Conservation (phyloP, 2,888 invertebrate genomes). For the Xanthia togata region DNA sequence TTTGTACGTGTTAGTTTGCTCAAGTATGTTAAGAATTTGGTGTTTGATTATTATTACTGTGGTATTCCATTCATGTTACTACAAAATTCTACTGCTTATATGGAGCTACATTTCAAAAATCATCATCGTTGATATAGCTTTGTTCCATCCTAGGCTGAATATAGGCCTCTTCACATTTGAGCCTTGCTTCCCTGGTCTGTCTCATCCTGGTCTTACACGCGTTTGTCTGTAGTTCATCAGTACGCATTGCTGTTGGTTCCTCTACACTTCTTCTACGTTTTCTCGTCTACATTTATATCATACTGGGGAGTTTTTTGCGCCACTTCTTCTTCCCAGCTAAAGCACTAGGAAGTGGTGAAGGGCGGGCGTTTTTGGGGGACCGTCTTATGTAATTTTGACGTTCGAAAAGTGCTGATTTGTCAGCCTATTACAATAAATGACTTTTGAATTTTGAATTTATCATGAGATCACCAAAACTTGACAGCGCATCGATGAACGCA, state of each 20-base stretch:
- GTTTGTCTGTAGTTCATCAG: background rate
- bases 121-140: no score
- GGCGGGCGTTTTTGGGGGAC: no score
- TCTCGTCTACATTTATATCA: no score
- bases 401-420: no score
- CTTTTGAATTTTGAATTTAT: no score
- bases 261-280: background rate
- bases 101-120: background rate
- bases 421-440: no score
- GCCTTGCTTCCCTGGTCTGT: background rate
- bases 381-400: no score
- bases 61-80: background rate
- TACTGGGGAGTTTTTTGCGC: no score
- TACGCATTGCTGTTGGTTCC: no score
- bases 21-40: background rate
- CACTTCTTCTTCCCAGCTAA: no score
- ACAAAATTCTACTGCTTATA: background rate
- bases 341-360: no score
- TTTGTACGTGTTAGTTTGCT: constrained; percentile 25
- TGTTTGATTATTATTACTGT: background rate
- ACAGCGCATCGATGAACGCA: background rate
- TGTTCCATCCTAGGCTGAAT: no score
- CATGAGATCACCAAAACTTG: background rate
- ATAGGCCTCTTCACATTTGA: background rate
- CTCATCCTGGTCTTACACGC: background rate